phyloP scores from a whole-genome alignment of 1,140 invertebrate genomes.

The Bombus breviceps region DNA sequence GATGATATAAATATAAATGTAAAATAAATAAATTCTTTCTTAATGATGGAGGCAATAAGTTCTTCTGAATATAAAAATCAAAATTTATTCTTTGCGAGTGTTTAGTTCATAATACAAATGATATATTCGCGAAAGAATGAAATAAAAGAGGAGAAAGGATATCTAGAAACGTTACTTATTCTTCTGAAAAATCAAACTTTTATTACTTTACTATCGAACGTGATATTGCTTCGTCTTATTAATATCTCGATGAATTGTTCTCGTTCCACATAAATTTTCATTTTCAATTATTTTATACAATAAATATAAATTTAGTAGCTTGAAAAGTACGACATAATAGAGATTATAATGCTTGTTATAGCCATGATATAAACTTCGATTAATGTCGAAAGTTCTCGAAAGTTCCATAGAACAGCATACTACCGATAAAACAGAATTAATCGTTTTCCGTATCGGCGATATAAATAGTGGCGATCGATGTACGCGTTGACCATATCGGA shows the following conservation, averaged over 20 bases:
- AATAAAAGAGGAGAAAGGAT: background rate
- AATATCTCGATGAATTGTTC: background rate
- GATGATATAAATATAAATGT: too few relatives aligned
- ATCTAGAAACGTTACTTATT: background rate
- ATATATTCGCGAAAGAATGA: background rate
- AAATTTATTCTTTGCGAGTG: background rate
- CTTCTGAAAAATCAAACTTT: background rate
- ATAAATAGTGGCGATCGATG: conserved; percentile 57
- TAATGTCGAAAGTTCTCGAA: conserved; percentile 5
- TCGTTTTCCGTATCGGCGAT: conserved; percentile 33
- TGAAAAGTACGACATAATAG: background rate
- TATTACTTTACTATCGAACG: background rate
- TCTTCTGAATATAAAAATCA: background rate
- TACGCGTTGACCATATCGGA: conserved; percentile 46
- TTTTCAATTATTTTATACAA: background rate
- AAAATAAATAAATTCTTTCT: background rate
- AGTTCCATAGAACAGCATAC: background rate
- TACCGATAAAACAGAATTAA: conserved; percentile 23
- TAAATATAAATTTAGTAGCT: background rate
- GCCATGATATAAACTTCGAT: background rate
- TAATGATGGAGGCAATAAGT: background rate
- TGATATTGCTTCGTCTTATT: background rate
- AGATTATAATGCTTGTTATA: background rate
- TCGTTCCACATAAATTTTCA: background rate
- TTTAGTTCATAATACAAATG: too few relatives aligned